These are phyloP conservation scores for Chlorops oryzae DNA, from an alignment of 1,140 invertebrate genomes.

Conservation along the genomic window DNA sequence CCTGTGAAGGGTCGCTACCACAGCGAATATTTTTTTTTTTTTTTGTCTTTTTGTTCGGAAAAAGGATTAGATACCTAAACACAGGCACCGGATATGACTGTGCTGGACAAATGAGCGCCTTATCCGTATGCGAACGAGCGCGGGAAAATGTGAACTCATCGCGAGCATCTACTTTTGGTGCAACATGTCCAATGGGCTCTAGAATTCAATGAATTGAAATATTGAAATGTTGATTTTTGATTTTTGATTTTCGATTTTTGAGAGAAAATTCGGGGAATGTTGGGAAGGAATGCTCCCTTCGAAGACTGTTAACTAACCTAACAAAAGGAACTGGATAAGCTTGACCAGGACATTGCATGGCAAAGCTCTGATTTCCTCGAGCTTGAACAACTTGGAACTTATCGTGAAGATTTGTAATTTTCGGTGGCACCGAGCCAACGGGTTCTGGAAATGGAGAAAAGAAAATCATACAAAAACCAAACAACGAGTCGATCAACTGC, in stretches of 20 bases:
- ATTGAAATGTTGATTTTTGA: constrained; percentile 1
- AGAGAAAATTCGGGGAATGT: constrained; percentile 3
- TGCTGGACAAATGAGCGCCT: constrained; percentile 58
- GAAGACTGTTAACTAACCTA: constrained; percentile 51
- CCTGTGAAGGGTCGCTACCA: too few species aligned
- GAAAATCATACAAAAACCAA: neutral
- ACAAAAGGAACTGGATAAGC: constrained; percentile 59
- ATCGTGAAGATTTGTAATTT: constrained; percentile 52
- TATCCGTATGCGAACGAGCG: constrained; percentile 41
- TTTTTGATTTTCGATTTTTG: neutral
- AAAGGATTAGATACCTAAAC: too few species aligned
- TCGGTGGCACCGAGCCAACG: constrained; percentile 62
- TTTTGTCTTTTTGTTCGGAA: too few species aligned
- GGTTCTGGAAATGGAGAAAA: constrained; percentile 53
- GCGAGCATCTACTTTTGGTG: constrained; percentile 54
- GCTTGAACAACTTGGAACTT: constrained; percentile 52
- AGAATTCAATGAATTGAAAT: neutral
- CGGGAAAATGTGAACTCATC: constrained; percentile 46
- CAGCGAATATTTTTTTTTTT: neutral
- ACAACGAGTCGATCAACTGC: constrained; percentile 4
- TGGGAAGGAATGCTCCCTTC: neutral
- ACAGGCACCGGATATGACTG: constrained; percentile 61
- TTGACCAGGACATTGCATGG: constrained; percentile 61
- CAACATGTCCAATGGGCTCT: constrained; percentile 63
- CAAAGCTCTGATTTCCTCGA: constrained; percentile 57